Base-by-base conservation (phyloP, 2,888 invertebrate species). In the Cremastinae sp. region DNA sequence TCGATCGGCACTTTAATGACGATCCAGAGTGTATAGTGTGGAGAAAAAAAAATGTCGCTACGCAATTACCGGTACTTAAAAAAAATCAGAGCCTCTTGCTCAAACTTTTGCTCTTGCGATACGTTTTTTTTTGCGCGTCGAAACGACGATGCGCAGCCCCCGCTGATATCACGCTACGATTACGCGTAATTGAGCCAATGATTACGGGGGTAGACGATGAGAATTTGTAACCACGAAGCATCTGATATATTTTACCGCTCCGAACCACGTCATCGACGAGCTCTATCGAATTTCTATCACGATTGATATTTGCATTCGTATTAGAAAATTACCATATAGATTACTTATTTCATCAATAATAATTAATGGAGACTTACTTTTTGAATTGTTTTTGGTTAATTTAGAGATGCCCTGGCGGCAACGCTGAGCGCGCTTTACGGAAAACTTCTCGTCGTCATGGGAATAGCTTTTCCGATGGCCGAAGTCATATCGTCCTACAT, bases 401-500 rank as follows among this genome's bases (percentile, higher is more conserved):
- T 39, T 80, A 97, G 97, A 83, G 96, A 97, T 90, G 96, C 97
- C 80, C 91, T 97, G 87, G 96, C 96, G 74, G 95, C 96, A 39
- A 96, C 97, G 14, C 92, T 98, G 80, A 98, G 98, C 78, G 97
- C 97, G 0, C 92, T 98, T 28, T 98, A 98, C 89, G 97, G 97
- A 55, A 97, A 98, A 90, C 92, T 98, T 62, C 91, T 98, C 83
- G 97, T 98, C 47, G 97, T 98, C 55, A 96, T 97, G 95, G 98
- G 98, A 78, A 94, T 97, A 79, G 97, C 97, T 12, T 97, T 98
- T 90, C 98, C 98, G 62, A 95, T 98, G 94, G 96, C 98, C 78
- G 97, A 98, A 92, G 97, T 97, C 83, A 97, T 97, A 88, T 97
- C 97, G 51, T 96, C 96, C 18, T 96, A 96, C 90, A 96, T 97